Percentiles rank a stretch among this genome's conserved stretches.
phyloP scores from a whole-genome alignment of 2,113 vertebrate species.

The Trematocara zebra region DNA sequence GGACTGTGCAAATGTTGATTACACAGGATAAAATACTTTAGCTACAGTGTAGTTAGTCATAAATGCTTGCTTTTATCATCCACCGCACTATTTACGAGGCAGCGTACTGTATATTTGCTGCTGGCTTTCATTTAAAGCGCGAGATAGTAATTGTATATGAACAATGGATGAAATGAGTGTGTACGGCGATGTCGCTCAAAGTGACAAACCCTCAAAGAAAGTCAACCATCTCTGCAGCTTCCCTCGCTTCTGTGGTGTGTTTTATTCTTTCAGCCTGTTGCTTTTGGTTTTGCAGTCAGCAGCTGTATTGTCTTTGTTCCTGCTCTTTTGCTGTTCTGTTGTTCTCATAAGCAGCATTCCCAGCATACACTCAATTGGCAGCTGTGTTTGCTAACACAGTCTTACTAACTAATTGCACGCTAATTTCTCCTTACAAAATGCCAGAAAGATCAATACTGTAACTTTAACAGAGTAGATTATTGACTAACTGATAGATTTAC shows the following conservation, averaged over 20 bases:
- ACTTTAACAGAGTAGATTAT: neutral
- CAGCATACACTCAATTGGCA: neutral
- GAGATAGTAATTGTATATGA: neutral
- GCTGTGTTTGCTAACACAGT: neutral
- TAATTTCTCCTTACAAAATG: neutral
- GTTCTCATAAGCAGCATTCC: neutral
- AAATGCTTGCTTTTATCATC: neutral
- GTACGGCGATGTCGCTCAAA: neutral
- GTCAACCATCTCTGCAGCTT: neutral
- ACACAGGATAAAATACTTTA: neutral
- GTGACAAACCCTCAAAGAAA: neutral
- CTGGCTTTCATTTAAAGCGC: neutral
- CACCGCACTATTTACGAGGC: neutral
- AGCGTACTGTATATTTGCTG: neutral
- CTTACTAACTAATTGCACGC: neutral
- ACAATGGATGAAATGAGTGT: neutral
- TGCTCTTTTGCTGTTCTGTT: neutral
- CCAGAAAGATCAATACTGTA: neutral
- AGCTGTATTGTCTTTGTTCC: neutral
- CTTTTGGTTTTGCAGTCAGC: neutral
- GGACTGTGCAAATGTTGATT: neutral
- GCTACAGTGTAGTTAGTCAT: neutral
- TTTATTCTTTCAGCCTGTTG: neutral
- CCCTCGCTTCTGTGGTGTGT: neutral
- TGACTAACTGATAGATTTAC: neutral